Base-by-base conservation (phyloP, 1,140 invertebrate genomes). In the Apis laboriosa region DNA sequence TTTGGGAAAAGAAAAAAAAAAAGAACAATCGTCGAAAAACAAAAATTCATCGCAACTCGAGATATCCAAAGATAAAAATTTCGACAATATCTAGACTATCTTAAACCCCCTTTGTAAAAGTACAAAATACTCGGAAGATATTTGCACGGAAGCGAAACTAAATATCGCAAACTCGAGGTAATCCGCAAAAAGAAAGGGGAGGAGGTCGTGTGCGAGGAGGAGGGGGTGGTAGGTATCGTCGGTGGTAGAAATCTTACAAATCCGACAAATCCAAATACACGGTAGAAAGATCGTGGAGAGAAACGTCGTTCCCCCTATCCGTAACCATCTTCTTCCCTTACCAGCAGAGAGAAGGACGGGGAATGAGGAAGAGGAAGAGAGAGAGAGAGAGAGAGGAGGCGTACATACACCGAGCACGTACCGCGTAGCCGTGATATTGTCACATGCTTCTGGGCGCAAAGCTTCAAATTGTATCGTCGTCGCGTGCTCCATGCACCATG, bases 401-500 rank as follows among this genome's bases (percentile, higher is more conserved):
- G 77, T 56, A 56, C 72, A 79, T 56, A 56, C 72, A 79, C 86
- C 81, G 84, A 87, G 88, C 91, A 91, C 91, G 91, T 91, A 91
- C 86, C 89, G 78, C 85, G 89, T 91, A 90, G 86, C 68, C 71
- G 80, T 84, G 88, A 88, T 93, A 93, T 93, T 92, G 92, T 93
- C 92, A 91, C 90, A 90, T 90, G 90, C 90, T 90, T 91, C 88
- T 87, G 90, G 88, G 88, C 86, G 83, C 84, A 86, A 87, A 87
- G 89, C 90, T 91, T 88, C 90, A 92, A 93, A 93, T 93, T 93
- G 90, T 91, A 90, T 92, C 89, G 88, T 90, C 86, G 89, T 90
- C 89, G 90, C 80, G 85, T 83, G 84, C 78, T 89, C 86, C 85
- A 87, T 90, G 80, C 80, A 78, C 80, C 74, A 74, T 71, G 75